These are phyloP conservation scores for Tortricodes alternella DNA, from an alignment of 2,888 invertebrate genomes.

Conservation along the genomic window DNA sequence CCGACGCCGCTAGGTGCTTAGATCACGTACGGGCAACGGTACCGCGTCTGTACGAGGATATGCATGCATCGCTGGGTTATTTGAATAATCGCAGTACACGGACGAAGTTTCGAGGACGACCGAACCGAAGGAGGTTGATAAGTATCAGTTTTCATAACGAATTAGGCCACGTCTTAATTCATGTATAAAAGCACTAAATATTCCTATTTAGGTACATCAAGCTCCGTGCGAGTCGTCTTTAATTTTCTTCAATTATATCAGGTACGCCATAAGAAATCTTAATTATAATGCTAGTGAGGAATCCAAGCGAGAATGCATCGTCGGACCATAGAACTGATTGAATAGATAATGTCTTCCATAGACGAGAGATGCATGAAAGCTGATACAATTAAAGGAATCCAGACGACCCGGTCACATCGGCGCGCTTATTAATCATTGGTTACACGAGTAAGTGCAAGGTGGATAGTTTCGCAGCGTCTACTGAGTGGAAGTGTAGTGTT, in stretches of 20 bases:
- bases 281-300: conserved; percentile 32
- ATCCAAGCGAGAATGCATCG: conserved; percentile 45
- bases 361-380: conserved; percentile 57
- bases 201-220: neutral
- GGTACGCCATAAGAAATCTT: conserved; percentile 24
- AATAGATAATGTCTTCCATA: conserved; percentile 33
- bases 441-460: conserved; percentile 48
- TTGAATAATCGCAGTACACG: conserved; percentile 66
- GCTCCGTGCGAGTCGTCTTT: conserved; percentile 2
- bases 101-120: conserved; percentile 37
- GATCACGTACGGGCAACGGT: conserved; percentile 76
- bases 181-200: neutral
- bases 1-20: conserved; percentile 60
- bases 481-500: conserved; percentile 24
- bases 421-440: conserved; percentile 63
- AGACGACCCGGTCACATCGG: conserved; percentile 65
- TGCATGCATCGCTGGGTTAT: conserved; percentile 56
- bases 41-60: conserved; percentile 42
- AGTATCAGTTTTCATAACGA: conserved; percentile 10
- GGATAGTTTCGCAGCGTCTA: conserved; percentile 30
- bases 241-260: conserved; percentile 15
- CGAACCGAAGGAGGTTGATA: conserved; percentile 25
- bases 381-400: conserved; percentile 69
- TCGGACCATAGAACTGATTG: conserved; percentile 45
- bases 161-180: conserved; percentile 31